Evolutionary conservation across 1,140 invertebrate species (phyloP).

Genomic region (Dryas iulia): DNA sequence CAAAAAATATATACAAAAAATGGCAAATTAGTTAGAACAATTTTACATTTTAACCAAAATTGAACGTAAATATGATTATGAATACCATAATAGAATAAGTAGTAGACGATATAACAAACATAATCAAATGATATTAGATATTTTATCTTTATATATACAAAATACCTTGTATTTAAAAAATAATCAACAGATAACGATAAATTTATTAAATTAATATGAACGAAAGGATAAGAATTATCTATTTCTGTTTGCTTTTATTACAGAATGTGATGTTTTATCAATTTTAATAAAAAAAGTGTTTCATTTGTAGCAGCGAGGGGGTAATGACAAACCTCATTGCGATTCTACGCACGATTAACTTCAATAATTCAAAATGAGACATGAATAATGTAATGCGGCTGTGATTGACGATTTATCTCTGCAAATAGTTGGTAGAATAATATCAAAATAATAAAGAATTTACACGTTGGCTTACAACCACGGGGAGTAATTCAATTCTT

Average conservation of each 20-base stretch:
- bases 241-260: not conserved
- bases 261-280: not conserved
- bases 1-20: too few relatives aligned
- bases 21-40: too few relatives aligned
- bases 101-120: too few relatives aligned
- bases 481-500: too few relatives aligned
- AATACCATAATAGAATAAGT: too few relatives aligned
- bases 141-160: too few relatives aligned
- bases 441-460: not conserved
- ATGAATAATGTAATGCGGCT: constrained; percentile 38
- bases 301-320: constrained; percentile 4
- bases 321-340: constrained; percentile 35
- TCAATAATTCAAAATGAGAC: constrained; percentile 38
- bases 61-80: too few relatives aligned
- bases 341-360: constrained; percentile 40
- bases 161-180: not conserved
- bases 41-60: too few relatives aligned
- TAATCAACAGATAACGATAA: not conserved
- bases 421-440: constrained; percentile 28
- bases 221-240: not conserved
- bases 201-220: not conserved
- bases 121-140: too few relatives aligned
- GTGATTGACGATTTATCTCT: constrained; percentile 39
- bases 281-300: not conserved
- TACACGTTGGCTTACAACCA: not conserved